Evolutionary conservation across 2,888 invertebrate species (phyloP).

Genomic region (Yponomeuta plumbellus): DNA sequence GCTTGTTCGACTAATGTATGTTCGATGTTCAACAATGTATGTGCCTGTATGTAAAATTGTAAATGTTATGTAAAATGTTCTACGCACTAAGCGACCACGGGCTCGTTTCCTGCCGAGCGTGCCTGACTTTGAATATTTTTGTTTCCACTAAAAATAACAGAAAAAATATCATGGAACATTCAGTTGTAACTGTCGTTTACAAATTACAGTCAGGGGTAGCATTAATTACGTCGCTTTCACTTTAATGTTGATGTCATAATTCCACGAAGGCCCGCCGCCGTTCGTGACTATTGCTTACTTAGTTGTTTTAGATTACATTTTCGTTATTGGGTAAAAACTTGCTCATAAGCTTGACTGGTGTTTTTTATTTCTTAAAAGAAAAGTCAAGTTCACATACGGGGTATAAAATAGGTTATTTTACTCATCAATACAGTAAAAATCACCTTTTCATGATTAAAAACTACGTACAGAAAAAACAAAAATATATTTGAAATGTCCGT

Average conservation of each 20-base stretch:
- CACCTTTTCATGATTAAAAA: too few species aligned
- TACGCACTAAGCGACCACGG: too few species aligned
- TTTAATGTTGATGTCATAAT: conserved; percentile 26
- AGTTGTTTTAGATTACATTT: conserved; percentile 1
- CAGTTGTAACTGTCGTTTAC: conserved; percentile 25
- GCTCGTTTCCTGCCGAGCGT: too few species aligned
- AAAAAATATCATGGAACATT: conserved; percentile 13
- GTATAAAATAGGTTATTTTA: neutral
- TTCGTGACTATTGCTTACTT: conserved; percentile 15
- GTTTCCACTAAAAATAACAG: neutral
- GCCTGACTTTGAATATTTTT: neutral
- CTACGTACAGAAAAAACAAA: too few species aligned
- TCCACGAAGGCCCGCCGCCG: conserved; percentile 7
- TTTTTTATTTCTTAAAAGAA: too few species aligned
- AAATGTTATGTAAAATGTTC: too few species aligned
- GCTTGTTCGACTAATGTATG: too few species aligned
- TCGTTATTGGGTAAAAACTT: neutral
- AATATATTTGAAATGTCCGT: too few species aligned
- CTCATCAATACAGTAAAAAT: neutral
- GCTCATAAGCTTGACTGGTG: too few species aligned
- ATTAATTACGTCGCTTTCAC: conserved; percentile 31
- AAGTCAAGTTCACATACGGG: too few species aligned
- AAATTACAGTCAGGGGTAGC: conserved; percentile 27
- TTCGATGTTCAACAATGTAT: too few species aligned
- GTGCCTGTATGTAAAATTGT: too few species aligned